These are phyloP conservation scores for Caenorhabditis latens DNA, from an alignment of 1,140 invertebrate genomes.

Conservation along the genomic window DNA sequence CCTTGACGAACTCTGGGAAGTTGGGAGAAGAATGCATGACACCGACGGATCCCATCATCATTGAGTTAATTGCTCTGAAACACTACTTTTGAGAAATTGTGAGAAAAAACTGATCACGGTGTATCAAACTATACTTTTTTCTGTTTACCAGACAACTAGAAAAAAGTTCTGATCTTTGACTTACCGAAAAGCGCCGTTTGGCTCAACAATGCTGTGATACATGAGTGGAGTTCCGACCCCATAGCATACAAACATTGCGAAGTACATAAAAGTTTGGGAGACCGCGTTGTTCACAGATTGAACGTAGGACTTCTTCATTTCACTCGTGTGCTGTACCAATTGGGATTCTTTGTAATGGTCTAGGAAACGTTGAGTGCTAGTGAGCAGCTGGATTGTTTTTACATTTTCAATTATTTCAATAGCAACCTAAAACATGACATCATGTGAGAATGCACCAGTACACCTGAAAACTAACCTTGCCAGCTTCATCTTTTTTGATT, in stretches of 20 bases:
- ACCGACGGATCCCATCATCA: slow-evolving; percentile 62
- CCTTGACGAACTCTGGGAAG: slow-evolving; percentile 78
- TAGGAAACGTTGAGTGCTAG: slow-evolving; percentile 62
- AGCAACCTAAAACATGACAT: slow-evolving; percentile 63
- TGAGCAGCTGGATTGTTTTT: slow-evolving; percentile 68
- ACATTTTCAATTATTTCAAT: slow-evolving; percentile 70
- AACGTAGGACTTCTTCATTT: slow-evolving; percentile 60
- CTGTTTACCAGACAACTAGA: not conserved
- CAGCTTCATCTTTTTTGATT: slow-evolving; percentile 79
- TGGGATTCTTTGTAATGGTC: slow-evolving; percentile 48
- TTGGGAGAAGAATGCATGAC: slow-evolving; percentile 75
- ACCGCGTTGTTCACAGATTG: slow-evolving; percentile 66
- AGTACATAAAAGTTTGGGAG: slow-evolving; percentile 68
- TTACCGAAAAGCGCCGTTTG: slow-evolving; percentile 57
- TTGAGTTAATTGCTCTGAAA: slow-evolving; percentile 62
- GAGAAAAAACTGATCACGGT: not conserved
- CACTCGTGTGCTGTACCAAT: slow-evolving; percentile 49
- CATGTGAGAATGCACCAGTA: not conserved
- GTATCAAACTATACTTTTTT: not conserved
- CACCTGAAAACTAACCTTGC: slow-evolving; percentile 73
- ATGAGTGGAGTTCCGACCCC: slow-evolving; percentile 66
- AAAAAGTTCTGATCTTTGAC: slow-evolving; percentile 36
- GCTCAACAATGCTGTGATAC: slow-evolving; percentile 35
- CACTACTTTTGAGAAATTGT: not conserved
- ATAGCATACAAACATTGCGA: slow-evolving; percentile 64